These are phyloP conservation scores for Sardinella longiceps DNA, from an alignment of 2,797 vertebrate genomes.

Conservation along the genomic window DNA sequence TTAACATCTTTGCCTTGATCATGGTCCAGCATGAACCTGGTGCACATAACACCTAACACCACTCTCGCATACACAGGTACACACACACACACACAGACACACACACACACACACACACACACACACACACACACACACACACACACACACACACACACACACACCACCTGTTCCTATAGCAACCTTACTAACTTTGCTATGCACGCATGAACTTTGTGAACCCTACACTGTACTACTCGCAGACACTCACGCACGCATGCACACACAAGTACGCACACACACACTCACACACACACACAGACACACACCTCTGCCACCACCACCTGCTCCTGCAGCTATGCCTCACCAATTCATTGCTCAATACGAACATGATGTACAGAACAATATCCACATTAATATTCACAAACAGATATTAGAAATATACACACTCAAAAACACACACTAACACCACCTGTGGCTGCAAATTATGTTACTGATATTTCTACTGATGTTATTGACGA, in stretches of 20 bases:
- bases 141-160: slow-evolving; percentile 82
- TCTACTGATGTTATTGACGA: no score
- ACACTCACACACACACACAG: neutral
- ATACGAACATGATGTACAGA: no score
- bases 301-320: neutral
- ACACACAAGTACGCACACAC: neutral
- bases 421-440: slow-evolving; percentile 65
- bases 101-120: slow-evolving; percentile 39
- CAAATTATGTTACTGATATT: no score
- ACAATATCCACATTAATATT: neutral
- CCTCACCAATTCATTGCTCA: no score
- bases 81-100: slow-evolving; percentile 24
- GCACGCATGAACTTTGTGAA: slow-evolving; percentile 83
- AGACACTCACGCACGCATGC: neutral
- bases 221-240: slow-evolving; percentile 18
- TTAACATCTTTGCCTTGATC: slow-evolving; percentile 92
- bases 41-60: slow-evolving; percentile 65
- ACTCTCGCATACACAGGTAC: slow-evolving; percentile 28
- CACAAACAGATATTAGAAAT: neutral
- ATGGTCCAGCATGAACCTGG: slow-evolving; percentile 89
- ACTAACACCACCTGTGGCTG: slow-evolving; percentile 60
- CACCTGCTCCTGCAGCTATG: no score
- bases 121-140: slow-evolving; percentile 63
- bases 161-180: slow-evolving; percentile 88
- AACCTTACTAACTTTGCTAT: slow-evolving; percentile 95